Percentiles rank a stretch among this genome's conserved stretches.
Evolutionary conservation across 2,888 invertebrate species (phyloP).

Genomic region (Ypsolopha sequella): DNA sequence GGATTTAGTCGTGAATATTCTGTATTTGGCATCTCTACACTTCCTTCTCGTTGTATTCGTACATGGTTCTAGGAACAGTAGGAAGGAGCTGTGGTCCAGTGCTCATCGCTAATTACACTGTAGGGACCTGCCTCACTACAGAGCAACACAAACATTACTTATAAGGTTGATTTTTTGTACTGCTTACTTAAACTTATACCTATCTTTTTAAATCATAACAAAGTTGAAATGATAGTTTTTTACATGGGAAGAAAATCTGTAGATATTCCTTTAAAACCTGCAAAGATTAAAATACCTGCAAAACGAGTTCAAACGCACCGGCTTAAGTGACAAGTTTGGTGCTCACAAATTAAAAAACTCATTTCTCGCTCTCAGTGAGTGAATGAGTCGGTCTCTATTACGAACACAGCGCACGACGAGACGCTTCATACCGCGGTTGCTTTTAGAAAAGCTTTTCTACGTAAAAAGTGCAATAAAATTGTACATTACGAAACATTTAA

Average conservation of each 20-base stretch:
- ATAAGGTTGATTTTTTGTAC: no score
- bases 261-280: no score
- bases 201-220: no score
- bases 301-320: neutral
- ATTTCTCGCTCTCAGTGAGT: conserved; percentile 13
- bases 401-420: conserved; percentile 3
- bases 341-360: conserved; percentile 17
- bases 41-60: neutral
- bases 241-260: no score
- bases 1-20: neutral
- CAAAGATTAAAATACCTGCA: neutral
- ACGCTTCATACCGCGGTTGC: conserved; percentile 5
- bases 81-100: conserved; percentile 4
- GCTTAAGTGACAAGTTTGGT: conserved; percentile 7
- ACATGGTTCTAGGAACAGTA: neutral
- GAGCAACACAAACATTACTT: no score
- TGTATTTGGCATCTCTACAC: neutral
- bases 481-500: neutral
- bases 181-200: no score
- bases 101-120: conserved; percentile 5
- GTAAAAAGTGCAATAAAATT: neutral
- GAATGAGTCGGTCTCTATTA: conserved; percentile 11
- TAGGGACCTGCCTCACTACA: neutral
- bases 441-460: neutral
- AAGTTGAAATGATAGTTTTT: no score